Conservation (phyloP, 1,140 invertebrate genomes). For the Drosophila hydei region DNA sequence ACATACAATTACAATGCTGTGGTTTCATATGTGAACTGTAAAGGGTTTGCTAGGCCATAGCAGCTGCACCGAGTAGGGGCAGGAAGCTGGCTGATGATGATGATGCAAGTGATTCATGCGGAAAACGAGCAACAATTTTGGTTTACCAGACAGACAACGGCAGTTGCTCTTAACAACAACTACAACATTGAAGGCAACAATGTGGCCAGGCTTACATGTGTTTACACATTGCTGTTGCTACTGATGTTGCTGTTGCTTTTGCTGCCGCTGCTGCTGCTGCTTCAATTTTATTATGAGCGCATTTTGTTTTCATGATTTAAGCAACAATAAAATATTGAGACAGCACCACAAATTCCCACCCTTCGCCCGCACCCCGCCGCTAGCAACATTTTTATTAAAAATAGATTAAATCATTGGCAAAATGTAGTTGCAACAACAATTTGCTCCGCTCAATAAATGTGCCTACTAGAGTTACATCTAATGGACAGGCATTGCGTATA, state of each 20-base stretch:
- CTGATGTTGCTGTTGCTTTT: constrained; percentile 22
- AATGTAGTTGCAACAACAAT: constrained; percentile 36
- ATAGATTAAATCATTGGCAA: constrained; percentile 64
- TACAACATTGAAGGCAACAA: constrained; percentile 36
- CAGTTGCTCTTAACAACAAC: constrained; percentile 47
- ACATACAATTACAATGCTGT: constrained; percentile 68
- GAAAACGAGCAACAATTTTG: constrained; percentile 82
- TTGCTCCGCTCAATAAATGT: not conserved
- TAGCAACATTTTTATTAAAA: constrained; percentile 55
- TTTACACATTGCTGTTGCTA: constrained; percentile 61
- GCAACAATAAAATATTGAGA: constrained; percentile 7
- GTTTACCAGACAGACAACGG: constrained; percentile 78
- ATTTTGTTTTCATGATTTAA: constrained; percentile 49
- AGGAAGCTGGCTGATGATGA: constrained; percentile 48
- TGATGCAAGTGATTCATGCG: constrained; percentile 81
- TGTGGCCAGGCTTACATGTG: constrained; percentile 68
- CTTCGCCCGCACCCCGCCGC: not conserved
- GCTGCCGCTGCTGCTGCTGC: constrained; percentile 37
- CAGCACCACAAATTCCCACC: not conserved
- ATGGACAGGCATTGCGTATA: constrained; percentile 42
- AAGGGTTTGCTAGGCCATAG: constrained; percentile 29
- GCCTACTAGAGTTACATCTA: not conserved
- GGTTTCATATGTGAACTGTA: constrained; percentile 47
- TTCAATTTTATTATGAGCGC: constrained; percentile 75
- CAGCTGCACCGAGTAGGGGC: constrained; percentile 16